Evolutionary conservation across 2,888 invertebrate genomes (phyloP).

Genomic region (Lordiphosa andalusiaca): DNA sequence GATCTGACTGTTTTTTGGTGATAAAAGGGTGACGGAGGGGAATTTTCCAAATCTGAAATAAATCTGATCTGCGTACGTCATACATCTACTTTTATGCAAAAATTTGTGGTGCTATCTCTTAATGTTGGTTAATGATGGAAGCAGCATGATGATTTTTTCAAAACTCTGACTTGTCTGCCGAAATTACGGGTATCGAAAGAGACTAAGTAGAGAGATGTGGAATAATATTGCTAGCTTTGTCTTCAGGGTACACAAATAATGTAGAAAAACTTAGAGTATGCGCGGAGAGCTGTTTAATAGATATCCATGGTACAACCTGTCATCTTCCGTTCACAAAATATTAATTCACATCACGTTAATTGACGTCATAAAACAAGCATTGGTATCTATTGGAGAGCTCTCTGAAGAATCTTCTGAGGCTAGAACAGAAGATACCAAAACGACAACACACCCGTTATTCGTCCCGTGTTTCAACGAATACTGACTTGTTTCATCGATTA

Average conservation of each 20-base stretch:
- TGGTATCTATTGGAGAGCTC: background rate
- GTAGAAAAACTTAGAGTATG: background rate
- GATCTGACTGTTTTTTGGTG: too few species aligned
- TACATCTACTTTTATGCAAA: too few species aligned
- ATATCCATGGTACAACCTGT: background rate
- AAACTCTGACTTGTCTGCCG: too few species aligned
- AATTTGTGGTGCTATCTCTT: too few species aligned
- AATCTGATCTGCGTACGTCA: too few species aligned
- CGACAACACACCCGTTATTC: background rate
- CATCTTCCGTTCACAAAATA: background rate
- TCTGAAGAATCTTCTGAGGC: slow-evolving; percentile 1
- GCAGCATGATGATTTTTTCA: too few species aligned
- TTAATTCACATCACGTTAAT: background rate
- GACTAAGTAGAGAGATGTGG: background rate
- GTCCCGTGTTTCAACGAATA: too few species aligned
- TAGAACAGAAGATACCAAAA: background rate
- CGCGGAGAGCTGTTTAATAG: background rate
- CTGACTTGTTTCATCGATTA: too few species aligned
- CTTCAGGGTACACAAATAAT: slow-evolving; percentile 1
- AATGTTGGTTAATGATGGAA: too few species aligned
- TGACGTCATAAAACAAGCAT: background rate
- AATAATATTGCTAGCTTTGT: background rate
- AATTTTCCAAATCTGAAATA: too few species aligned
- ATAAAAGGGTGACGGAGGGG: too few species aligned
- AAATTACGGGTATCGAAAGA: background rate